These are phyloP conservation scores for Crenichthys baileyi DNA, from an alignment of 2,797 vertebrate species.

Conservation along the genomic window DNA sequence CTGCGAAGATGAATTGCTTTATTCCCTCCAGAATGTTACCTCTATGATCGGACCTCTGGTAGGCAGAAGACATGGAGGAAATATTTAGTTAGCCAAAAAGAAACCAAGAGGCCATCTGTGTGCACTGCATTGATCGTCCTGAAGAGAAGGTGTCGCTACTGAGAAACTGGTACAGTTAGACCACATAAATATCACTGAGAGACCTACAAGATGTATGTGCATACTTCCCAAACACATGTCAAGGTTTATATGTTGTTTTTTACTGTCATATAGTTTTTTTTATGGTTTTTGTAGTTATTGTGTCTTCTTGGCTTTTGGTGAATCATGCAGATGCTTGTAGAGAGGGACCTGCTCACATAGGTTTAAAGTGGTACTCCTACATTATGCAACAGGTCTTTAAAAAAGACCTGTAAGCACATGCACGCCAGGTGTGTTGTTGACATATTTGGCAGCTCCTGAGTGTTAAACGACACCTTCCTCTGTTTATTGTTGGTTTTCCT, in stretches of 20 bases:
- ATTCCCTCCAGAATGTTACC: neutral
- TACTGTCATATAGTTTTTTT: too few species aligned
- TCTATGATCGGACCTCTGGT: neutral
- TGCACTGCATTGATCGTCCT: neutral
- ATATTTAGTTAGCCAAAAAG: neutral
- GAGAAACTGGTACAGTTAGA: neutral
- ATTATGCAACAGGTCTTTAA: constrained; percentile 1
- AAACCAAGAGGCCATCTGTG: neutral
- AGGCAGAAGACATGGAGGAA: neutral
- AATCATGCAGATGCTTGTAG: neutral
- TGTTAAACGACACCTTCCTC: neutral
- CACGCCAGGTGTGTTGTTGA: neutral
- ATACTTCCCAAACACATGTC: neutral
- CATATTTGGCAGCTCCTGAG: neutral
- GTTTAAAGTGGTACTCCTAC: neutral
- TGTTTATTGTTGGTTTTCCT: neutral
- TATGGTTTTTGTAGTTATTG: neutral
- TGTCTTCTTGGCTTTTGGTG: neutral
- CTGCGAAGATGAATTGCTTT: neutral
- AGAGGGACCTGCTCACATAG: neutral
- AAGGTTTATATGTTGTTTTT: neutral
- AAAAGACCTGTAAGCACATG: neutral
- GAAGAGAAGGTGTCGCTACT: neutral
- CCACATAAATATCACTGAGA: neutral
- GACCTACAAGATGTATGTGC: neutral